These are phyloP conservation scores for Variabilichromis moorii DNA, from an alignment of 2,113 vertebrate species.

Conservation along the genomic window DNA sequence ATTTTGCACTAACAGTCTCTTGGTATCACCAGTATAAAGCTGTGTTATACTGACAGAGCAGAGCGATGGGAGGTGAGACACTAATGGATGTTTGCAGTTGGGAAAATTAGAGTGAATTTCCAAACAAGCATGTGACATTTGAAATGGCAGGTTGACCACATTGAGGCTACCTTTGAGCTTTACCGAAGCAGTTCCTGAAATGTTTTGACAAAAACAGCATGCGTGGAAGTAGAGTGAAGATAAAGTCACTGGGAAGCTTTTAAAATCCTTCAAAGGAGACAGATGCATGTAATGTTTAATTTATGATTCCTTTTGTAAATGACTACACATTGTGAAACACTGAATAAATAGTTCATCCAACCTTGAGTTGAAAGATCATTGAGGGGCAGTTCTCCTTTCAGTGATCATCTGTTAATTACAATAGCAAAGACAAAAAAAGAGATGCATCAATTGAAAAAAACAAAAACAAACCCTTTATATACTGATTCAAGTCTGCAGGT, in stretches of 20 bases:
- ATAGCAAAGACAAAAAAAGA: not conserved
- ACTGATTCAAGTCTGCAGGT: not conserved
- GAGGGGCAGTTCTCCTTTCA: not conserved
- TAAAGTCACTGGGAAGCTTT: not conserved
- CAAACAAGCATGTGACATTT: not conserved
- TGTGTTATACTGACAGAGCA: not conserved
- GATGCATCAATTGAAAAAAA: not conserved
- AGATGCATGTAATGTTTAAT: not conserved
- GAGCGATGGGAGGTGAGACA: not conserved
- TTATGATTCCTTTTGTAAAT: not conserved
- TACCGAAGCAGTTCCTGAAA: not conserved
- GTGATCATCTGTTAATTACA: not conserved
- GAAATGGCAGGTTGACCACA: not conserved
- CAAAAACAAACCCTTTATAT: not conserved
- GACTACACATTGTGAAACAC: not conserved
- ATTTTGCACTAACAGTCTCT: not conserved
- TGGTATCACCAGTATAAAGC: not conserved
- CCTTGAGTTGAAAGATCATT: not conserved
- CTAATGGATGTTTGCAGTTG: not conserved
- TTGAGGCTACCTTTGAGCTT: not conserved
- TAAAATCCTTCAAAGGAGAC: not conserved
- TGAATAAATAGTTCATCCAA: not conserved
- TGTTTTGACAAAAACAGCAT: not conserved
- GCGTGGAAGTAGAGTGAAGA: not conserved
- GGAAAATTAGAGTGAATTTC: conserved; percentile 4